These are phyloP conservation scores for Lepidurus arcticus DNA, from an alignment of 1,140 invertebrate species.

Conservation along the genomic window DNA sequence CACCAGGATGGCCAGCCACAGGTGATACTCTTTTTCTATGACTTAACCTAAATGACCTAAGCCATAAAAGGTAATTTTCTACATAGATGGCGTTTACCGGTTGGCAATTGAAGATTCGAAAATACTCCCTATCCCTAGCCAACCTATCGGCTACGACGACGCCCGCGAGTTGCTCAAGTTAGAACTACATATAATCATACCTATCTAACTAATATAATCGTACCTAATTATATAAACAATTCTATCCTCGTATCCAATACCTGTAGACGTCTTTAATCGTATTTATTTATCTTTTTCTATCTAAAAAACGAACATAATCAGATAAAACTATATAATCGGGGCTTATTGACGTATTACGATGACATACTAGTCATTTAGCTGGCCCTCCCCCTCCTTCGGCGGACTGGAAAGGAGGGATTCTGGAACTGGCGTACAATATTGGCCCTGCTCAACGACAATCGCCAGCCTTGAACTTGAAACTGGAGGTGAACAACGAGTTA, in stretches of 20 bases:
- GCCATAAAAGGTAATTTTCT: background rate
- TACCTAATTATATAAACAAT: constrained; percentile 10
- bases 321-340: background rate
- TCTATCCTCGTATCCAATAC: background rate
- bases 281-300: background rate
- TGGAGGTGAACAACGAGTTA: background rate
- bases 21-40: constrained; percentile 39
- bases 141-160: constrained; percentile 47
- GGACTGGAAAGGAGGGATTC: constrained; percentile 45
- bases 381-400: constrained; percentile 40
- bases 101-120: constrained; percentile 31
- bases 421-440: constrained; percentile 45
- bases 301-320: too few relatives aligned
- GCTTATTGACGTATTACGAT: background rate
- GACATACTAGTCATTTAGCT: constrained; percentile 35
- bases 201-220: too few relatives aligned
- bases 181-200: background rate
- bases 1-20: constrained; percentile 48
- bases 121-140: constrained; percentile 46
- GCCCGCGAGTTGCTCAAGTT: constrained; percentile 41
- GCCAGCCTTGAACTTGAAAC: background rate
- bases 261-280: background rate
- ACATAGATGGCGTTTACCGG: constrained; percentile 33
- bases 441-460: constrained; percentile 44
- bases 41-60: too few relatives aligned